Evolutionary conservation across 2,888 invertebrate species (phyloP), one percentile per base, ranked within the genome.

Genomic region (Tetrapedia diversipes): DNA sequence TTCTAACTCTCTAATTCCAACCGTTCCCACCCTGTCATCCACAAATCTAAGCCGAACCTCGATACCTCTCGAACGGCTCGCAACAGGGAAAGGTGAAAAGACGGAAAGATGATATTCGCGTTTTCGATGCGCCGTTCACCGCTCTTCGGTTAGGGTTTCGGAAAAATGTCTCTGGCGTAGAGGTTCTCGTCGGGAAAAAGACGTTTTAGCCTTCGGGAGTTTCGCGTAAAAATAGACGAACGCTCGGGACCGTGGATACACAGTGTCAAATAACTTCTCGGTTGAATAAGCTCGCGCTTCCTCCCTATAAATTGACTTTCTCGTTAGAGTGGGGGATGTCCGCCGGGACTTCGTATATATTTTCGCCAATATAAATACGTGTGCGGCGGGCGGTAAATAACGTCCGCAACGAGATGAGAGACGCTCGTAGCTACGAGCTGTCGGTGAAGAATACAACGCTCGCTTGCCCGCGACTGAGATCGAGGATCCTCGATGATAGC

Each of bases 211-310:
- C n/a, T n/a, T n/a, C n/a, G n/a, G n/a, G 77, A 59, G 43, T 67
- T 59, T 71, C 69, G 65, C 51, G 56, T 8, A 37, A 49, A 59
- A 56, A 60, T 72, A 63, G 41, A 60, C 51, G 63, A 68, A 34
- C 60, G 43, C 37, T 56, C 22, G 41, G 41, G 14, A 1, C 22
- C 22, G 19, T 22, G 59, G 34, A 64, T 19, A n/a, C n/a, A n/a
- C n/a, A 57, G 70, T 66, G 59, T 72, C 69, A 47, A 76, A 61
- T 79, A 79, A 81, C 63, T 64, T 64, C 78, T 64, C 66, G 19
- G 19, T 37, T 27, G 60, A 64, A 51, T 65, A 49, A 53, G 41
- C 47, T 66, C 66, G 41, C 66, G 41, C 64, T 65, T 77, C 59
- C 69, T 63, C 14, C 60, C 43, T 68, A 77, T 77, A 79, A 77